A percentile compares a stretch with the other conserved stretches of the same genome.
Evolutionary conservation across 2,113 vertebrate species (phyloP).

Genomic region (Gavia stellata): DNA sequence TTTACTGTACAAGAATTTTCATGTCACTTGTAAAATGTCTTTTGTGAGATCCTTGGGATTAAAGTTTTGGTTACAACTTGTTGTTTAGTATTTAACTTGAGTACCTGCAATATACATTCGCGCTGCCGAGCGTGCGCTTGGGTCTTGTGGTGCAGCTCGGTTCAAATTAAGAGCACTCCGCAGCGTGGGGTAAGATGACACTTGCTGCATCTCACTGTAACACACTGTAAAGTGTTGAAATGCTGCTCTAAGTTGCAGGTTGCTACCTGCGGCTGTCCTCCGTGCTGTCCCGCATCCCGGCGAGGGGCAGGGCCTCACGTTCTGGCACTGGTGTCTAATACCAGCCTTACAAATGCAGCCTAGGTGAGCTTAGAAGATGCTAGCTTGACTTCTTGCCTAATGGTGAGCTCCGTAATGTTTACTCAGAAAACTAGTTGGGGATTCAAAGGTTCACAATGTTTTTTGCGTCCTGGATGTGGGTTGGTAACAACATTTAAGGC

Average conservation of each 20-base stretch:
- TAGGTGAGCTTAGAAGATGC: no score
- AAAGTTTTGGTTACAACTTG: constrained; percentile 84
- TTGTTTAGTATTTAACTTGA: constrained; percentile 62
- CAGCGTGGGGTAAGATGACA: rapidly evolving
- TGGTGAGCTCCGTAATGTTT: rapidly evolving
- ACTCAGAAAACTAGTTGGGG: neutral
- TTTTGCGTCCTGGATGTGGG: neutral
- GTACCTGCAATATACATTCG: neutral
- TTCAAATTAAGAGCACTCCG: neutral
- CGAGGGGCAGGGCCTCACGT: rapidly evolving
- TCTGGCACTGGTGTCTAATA: rapidly evolving
- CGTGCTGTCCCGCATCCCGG: rapidly evolving
- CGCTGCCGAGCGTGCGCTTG: neutral
- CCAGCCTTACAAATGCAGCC: rapidly evolving
- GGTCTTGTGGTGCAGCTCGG: neutral
- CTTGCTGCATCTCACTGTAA: rapidly evolving
- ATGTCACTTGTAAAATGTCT: constrained; percentile 82
- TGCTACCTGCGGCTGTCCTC: rapidly evolving
- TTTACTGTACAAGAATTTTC: constrained; percentile 79
- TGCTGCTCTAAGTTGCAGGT: rapidly evolving
- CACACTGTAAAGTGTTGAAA: rapidly evolving
- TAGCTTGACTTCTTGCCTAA: neutral
- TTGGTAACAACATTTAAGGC: neutral
- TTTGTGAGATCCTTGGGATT: constrained; percentile 81
- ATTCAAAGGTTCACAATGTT: rapidly evolving